phyloP scores from a whole-genome alignment of 2,113 vertebrate species.

The Hucho hucho region DNA sequence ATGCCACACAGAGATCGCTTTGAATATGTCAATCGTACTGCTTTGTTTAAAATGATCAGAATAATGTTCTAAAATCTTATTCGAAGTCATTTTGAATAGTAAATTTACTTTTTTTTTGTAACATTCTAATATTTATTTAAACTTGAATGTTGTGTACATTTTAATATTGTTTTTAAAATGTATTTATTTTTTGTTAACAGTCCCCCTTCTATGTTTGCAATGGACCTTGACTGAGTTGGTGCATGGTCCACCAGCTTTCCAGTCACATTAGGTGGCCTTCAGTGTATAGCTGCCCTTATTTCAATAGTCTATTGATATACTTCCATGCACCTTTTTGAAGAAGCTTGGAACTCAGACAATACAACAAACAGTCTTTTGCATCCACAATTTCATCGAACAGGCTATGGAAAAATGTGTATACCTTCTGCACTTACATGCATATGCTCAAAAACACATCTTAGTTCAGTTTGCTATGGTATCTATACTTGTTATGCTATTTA shows the following conservation, averaged over 20 bases:
- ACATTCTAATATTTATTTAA: neutral
- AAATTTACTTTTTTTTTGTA: neutral
- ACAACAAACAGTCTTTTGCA: slow-evolving; percentile 14
- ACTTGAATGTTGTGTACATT: too few species aligned
- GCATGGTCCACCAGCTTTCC: too few species aligned
- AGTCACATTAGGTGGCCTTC: too few species aligned
- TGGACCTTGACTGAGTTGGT: slow-evolving; percentile 45
- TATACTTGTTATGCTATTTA: neutral
- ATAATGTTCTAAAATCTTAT: neutral
- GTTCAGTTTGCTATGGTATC: neutral
- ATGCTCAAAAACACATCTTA: neutral
- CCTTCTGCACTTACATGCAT: neutral
- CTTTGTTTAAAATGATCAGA: neutral
- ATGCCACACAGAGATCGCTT: slow-evolving; percentile 17
- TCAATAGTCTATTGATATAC: neutral
- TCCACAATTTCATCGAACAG: slow-evolving; percentile 15
- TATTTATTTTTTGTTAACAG: neutral
- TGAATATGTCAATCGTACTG: neutral
- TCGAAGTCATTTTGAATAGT: neutral
- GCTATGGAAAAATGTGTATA: neutral
- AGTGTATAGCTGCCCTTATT: neutral
- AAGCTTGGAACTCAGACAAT: slow-evolving; percentile 2
- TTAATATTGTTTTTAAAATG: neutral
- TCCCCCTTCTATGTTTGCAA: slow-evolving; percentile 3
- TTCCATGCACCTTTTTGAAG: neutral